Evolutionary conservation across 2,888 invertebrate species (phyloP), one percentile per base, ranked within the genome.

Genomic region (Lysandra bellargus): DNA sequence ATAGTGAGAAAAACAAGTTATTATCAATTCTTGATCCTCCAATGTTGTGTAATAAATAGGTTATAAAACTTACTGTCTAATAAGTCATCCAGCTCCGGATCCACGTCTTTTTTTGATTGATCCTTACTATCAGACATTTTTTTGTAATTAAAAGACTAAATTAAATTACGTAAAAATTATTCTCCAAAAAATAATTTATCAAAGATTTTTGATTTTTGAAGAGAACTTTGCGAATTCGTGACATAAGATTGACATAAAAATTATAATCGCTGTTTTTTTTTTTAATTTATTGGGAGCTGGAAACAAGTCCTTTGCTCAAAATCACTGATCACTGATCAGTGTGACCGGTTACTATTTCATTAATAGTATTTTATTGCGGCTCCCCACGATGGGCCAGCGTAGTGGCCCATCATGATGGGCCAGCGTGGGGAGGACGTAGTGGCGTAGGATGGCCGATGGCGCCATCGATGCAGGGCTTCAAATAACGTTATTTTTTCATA

Each of bases 41-140:
- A 53, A 33, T 81, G 81, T 83, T 83, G 82, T 83, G 82, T 82
- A 83, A 85, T 80, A 79, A 79, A 80, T 85, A 82, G 87, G 86
- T 85, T 88, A 80, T 37, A 79, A 83, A n/a, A 95, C 95, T 96
- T 90, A 97, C 97, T 97, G 89, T 97, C 96, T 83, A 97, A 90
- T 84, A 97, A 93, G 83, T 97, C 96, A 80, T 97, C 96, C 83
- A 97, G 91, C 88, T 97, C 97, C 60, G 96, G 95, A 85, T 97
- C 97, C 49, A 91, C 91, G 7, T 90, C 89, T 44, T 91, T 90
- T 84, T 89, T 88, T 0, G 87, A 82, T 30, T 88, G 84, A 83
- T 93, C 89, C 81, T 94, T 92, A 82, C 90, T 91, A 79, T 94
- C 93, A 72, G 94, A 90, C 94, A 94, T 82, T 80, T 89, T 85